Conservation (phyloP, 2,797 vertebrate genomes). For the Rousettus madagascariensis region DNA sequence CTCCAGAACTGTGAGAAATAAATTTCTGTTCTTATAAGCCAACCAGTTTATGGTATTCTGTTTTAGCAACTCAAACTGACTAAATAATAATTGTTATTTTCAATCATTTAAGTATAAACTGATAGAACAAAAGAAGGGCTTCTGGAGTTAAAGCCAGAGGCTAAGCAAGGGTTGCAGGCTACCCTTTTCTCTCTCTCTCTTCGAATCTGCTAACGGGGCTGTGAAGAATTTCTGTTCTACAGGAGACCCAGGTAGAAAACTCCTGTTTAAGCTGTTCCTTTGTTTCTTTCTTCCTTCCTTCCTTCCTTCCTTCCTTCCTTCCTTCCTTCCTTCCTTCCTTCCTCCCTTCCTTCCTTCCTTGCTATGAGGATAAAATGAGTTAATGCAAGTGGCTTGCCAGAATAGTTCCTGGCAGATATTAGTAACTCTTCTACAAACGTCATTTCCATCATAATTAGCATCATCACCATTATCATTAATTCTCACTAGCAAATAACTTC, state of each 20-base stretch:
- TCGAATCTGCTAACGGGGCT: neutral
- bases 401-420: neutral
- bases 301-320: too few species aligned
- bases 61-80: neutral
- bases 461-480: neutral
- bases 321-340: too few species aligned
- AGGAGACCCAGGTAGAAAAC: neutral
- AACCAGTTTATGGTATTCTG: neutral
- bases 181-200: neutral
- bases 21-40: neutral
- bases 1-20: neutral
- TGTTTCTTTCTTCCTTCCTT: too few species aligned
- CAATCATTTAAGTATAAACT: neutral
- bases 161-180: neutral
- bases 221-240: neutral
- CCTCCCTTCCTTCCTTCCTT: neutral
- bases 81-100: neutral
- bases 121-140: neutral
- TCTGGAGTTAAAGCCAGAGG: neutral
- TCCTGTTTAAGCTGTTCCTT: neutral
- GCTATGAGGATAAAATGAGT: neutral
- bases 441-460: neutral
- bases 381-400: neutral
- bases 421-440: neutral
- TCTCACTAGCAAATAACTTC: neutral